These are phyloP conservation scores for Callyntrura guangdongensis DNA, from an alignment of 2,888 invertebrate genomes.

Conservation along the genomic window DNA sequence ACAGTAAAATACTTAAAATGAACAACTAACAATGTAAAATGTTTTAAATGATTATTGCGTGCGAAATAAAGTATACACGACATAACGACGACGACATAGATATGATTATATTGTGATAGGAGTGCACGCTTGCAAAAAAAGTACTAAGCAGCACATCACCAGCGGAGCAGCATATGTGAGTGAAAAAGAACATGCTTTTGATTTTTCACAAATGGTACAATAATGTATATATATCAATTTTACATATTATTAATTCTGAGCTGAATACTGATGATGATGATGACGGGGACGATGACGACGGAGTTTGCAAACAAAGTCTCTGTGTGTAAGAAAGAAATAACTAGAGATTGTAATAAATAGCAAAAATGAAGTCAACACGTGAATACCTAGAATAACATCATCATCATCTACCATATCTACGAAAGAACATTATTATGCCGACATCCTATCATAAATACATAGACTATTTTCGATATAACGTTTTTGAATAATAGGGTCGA, in stretches of 20 bases:
- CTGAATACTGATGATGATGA: not conserved
- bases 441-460: not conserved
- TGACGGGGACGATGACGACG: not conserved
- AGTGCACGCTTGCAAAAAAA: constrained; percentile 40
- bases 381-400: not conserved
- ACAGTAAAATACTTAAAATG: not conserved
- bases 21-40: constrained; percentile 19
- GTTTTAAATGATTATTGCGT: constrained; percentile 40
- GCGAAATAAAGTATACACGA: constrained; percentile 40
- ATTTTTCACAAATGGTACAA: not conserved
- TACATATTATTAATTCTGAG: not conserved
- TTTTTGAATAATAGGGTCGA: constrained; percentile 20
- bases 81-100: constrained; percentile 24
- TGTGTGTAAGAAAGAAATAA: constrained; percentile 34
- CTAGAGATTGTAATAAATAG: not conserved
- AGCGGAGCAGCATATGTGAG: not conserved
- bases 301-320: constrained; percentile 28
- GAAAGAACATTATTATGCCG: not conserved
- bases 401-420: too few relatives aligned
- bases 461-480: not conserved
- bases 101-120: constrained; percentile 23
- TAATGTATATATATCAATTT: not conserved
- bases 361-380: not conserved
- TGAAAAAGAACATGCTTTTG: not conserved
- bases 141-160: not conserved